Percentiles rank a stretch among this genome's conserved stretches.
Evolutionary conservation across 2,888 invertebrate genomes (phyloP).

Genomic region (Lasioglossum figueresi): DNA sequence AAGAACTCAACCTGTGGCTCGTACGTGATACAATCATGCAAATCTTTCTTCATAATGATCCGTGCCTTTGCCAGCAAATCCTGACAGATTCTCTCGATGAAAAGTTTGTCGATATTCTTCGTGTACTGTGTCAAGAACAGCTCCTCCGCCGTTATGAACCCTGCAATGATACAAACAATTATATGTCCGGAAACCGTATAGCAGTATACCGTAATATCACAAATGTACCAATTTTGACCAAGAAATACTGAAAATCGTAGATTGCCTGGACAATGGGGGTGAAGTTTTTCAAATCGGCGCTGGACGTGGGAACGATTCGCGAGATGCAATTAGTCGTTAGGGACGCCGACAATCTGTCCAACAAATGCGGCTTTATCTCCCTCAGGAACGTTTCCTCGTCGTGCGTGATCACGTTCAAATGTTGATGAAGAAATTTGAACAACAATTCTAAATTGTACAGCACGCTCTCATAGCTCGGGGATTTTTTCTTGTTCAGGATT

Average conservation of each 20-base stretch:
- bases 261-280: constrained; percentile 87
- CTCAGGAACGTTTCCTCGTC: constrained; percentile 85
- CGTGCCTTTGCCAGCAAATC: constrained; percentile 89
- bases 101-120: constrained; percentile 90
- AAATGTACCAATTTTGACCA: constrained; percentile 85
- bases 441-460: constrained; percentile 86
- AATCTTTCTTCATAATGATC: constrained; percentile 91
- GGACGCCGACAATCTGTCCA: constrained; percentile 87
- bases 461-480: constrained; percentile 85
- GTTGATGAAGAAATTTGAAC: constrained; percentile 86
- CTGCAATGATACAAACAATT: constrained; percentile 61
- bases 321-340: constrained; percentile 91
- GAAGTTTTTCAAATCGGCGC: constrained; percentile 89
- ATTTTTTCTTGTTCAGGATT: constrained; percentile 79
- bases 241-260: constrained; percentile 87
- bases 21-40: constrained; percentile 88
- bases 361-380: constrained; percentile 84
- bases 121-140: constrained; percentile 88
- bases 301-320: constrained; percentile 91
- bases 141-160: constrained; percentile 86
- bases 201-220: no score
- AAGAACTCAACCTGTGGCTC: constrained; percentile 82
- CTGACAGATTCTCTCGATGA: constrained; percentile 91
- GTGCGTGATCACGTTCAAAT: constrained; percentile 85
- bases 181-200: neutral